Percentiles rank a stretch among this genome's conserved stretches.
These are phyloP conservation scores for Altica lythri DNA, from an alignment of 2,888 invertebrate species.

Conservation along the genomic window DNA sequence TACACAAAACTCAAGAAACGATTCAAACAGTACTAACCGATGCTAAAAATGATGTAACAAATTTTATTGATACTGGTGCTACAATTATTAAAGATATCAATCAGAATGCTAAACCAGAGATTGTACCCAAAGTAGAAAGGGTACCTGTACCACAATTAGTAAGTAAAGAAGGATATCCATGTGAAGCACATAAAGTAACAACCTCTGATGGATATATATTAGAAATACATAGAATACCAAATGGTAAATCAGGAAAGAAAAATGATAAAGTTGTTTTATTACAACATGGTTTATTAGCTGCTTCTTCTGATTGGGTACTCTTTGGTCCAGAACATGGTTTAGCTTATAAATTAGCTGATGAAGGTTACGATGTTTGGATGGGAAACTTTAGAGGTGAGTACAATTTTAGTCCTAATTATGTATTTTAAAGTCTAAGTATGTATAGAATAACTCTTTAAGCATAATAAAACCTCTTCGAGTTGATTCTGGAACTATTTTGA, in stretches of 20 bases:
- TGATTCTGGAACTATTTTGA: neutral
- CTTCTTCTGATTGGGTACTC: constrained; percentile 63
- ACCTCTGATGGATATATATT: constrained; percentile 65
- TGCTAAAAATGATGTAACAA: too few species aligned
- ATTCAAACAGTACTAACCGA: too few species aligned
- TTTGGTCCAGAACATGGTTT: constrained; percentile 55
- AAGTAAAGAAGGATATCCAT: constrained; percentile 54
- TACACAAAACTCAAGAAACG: too few species aligned
- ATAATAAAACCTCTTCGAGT: too few species aligned
- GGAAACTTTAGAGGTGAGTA: neutral
- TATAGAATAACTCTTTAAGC: too few species aligned
- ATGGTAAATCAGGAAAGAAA: constrained; percentile 46
- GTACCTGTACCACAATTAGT: constrained; percentile 48
- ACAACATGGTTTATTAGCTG: constrained; percentile 62
- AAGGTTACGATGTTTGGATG: neutral
- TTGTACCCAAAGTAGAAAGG: too few species aligned
- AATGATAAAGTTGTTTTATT: constrained; percentile 54
- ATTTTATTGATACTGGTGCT: too few species aligned
- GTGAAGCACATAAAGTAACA: constrained; percentile 53
- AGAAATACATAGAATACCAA: constrained; percentile 61
- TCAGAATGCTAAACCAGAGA: too few species aligned
- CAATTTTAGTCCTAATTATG: too few species aligned
- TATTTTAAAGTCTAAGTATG: too few species aligned
- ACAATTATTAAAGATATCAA: too few species aligned
- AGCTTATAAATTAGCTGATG: neutral